Conservation (phyloP, 1,140 invertebrate genomes). For the Drosophila rufa region DNA sequence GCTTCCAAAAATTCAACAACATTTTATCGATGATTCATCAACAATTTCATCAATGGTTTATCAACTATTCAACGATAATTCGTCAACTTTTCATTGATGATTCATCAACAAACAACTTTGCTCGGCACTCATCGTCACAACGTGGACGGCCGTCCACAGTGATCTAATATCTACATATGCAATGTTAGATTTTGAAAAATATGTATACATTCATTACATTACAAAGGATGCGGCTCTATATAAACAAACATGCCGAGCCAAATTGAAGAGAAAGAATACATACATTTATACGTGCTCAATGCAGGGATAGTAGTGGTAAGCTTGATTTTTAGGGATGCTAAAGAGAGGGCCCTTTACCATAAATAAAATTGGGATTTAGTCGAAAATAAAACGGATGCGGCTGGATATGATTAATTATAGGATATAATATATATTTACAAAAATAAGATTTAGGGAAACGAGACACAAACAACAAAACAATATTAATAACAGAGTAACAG, state of each 20-base stretch:
- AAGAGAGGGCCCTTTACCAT: slow-evolving; percentile 45
- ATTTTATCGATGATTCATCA: too few relatives aligned
- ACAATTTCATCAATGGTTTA: too few relatives aligned
- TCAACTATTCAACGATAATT: too few relatives aligned
- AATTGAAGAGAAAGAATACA: slow-evolving; percentile 11
- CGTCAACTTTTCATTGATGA: too few relatives aligned
- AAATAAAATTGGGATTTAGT: slow-evolving; percentile 30
- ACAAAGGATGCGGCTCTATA: not conserved
- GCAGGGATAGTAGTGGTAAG: slow-evolving; percentile 17
- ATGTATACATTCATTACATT: too few relatives aligned
- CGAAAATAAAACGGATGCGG: slow-evolving; percentile 69
- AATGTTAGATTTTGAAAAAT: not conserved
- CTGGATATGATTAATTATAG: slow-evolving; percentile 42
- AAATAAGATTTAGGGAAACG: slow-evolving; percentile 17
- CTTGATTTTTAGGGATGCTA: slow-evolving; percentile 7
- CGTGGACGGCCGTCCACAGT: too few relatives aligned
- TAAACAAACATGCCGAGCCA: slow-evolving; percentile 13
- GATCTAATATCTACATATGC: not conserved
- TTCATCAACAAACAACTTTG: too few relatives aligned
- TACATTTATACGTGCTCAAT: slow-evolving; percentile 18
- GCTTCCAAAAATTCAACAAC: too few relatives aligned
- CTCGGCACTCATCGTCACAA: too few relatives aligned
- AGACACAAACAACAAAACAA: slow-evolving; percentile 53
- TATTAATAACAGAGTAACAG: slow-evolving; percentile 36
- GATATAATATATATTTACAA: slow-evolving; percentile 60